Evolutionary conservation across 2,888 invertebrate genomes (phyloP), one percentile per base, ranked within the genome.

Genomic region (Drosophila kanekoi): DNA sequence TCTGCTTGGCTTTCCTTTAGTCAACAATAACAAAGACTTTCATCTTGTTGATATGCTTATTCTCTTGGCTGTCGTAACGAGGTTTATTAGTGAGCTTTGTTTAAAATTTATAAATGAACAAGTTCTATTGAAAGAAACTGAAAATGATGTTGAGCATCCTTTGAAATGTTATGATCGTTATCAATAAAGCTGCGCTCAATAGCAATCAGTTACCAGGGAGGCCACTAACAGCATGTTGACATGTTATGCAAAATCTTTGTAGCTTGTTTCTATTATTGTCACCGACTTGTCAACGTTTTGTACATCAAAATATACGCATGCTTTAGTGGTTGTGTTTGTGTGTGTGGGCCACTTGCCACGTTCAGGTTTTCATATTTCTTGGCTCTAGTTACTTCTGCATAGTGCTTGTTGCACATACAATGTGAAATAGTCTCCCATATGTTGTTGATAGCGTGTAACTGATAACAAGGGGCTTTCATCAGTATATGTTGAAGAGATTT

Each of bases 381-480:
- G 8, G 8, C 8, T 28, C 8, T 28, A 28, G 28, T 37, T 23
- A 33, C 44, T 38, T 38, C 20, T 38, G 45, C 10, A 13, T 32
- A 38, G 45, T 10, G 18, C 14, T 4, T 56, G 14, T 33, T 10
- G 8, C 41, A 28, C 18, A 58, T 33, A 37, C 14, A 61, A 16
- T 35, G 40, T 41, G 33, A 11, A 37, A n/a, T 18, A 16, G 37
- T 28, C 16, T 6, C 6, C 13, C 2, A 14, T 23, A 60, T 43
- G 13, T 49, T 37, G 62, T 18, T 43, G 41, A 63, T 38, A 28
- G 37, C 23, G 44, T 69, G 54, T 72, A 77, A 70, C 78, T 78
- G 75, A 80, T 89, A 88, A 85, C 79, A 79, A 84, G 45, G 79
- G 76, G 79, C 84, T 87, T 85, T 84, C 54, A 59, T 66, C 49